These are phyloP conservation scores for Pica pica DNA, from an alignment of 2,113 vertebrate genomes.

Conservation along the genomic window DNA sequence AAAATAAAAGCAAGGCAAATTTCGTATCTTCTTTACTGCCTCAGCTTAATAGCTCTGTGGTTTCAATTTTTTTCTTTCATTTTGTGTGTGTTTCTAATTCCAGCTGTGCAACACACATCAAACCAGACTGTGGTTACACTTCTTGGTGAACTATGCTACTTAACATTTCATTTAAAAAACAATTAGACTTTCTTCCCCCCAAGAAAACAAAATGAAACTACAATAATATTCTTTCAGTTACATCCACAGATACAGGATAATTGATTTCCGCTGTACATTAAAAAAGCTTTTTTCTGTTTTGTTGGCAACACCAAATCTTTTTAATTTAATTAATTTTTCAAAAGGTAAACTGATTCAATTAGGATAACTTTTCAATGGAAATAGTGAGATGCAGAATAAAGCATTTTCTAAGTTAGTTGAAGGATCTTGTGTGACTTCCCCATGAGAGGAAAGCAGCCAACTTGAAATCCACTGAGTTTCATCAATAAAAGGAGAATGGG, in stretches of 20 bases:
- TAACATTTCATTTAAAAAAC: slow-evolving; percentile 63
- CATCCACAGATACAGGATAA: slow-evolving; percentile 2
- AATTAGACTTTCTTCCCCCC: slow-evolving; percentile 47
- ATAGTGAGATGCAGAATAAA: not conserved
- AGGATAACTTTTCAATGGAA: slow-evolving; percentile 10
- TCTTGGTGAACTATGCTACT: slow-evolving; percentile 56
- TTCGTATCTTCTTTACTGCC: slow-evolving; percentile 55
- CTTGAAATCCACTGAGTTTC: not conserved
- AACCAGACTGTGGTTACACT: slow-evolving; percentile 54
- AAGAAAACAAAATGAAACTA: slow-evolving; percentile 39
- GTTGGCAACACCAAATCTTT: not conserved
- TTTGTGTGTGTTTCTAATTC: slow-evolving; percentile 55
- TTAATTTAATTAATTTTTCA: slow-evolving; percentile 40
- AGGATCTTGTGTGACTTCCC: not conserved
- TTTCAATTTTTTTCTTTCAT: slow-evolving; percentile 10
- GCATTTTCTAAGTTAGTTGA: not conserved
- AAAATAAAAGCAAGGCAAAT: slow-evolving; percentile 47
- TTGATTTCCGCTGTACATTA: slow-evolving; percentile 34
- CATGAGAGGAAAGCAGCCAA: not conserved
- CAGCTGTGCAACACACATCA: slow-evolving; percentile 66
- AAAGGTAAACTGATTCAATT: slow-evolving; percentile 39
- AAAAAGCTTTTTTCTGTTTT: slow-evolving; percentile 21
- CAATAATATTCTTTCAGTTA: slow-evolving; percentile 33
- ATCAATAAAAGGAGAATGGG: not conserved
- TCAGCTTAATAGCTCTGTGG: slow-evolving; percentile 58